Base-by-base conservation (phyloP, 1,140 invertebrate genomes). In the Neodiprion fabricii region DNA sequence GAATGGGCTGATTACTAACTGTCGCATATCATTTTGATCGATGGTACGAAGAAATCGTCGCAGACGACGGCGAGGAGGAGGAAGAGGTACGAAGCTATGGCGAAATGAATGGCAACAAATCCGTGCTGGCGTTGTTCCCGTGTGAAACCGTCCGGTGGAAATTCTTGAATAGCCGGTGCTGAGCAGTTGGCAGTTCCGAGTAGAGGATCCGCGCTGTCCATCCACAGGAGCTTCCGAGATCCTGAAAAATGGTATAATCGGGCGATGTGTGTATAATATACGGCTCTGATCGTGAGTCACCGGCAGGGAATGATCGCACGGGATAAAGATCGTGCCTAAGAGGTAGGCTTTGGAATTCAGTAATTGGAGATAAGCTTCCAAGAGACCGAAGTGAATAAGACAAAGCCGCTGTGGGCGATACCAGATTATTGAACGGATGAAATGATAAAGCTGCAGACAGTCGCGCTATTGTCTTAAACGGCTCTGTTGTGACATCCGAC, bases 41-140 rank as follows among this genome's bases (percentile, higher is more conserved):
- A 89, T 0, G 91, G 90, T 1, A 92, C 91, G 75, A 92, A 92
- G 77, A 89, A 91, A 65, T 90, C 89, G 80, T 92, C 91, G 79
- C 91, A 92, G 8, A 92, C 87, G 49, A 91, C 86, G 1, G 90
- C 91, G 7, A 92, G 79, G 8, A 90, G 77, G 8, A 91, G 77
- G 77, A 90, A 91, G 49, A 92, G 84, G 85, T 93, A 93, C 75
- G 89, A 84, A 7, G 90, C 89, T 4, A 91, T 80, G 11, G 91
- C 11, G 67, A 91, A 83, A 79, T 92, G 92, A 50, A 92, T 76
- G 28, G 88, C 74, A 66, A 92, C 84, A 50, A 85, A 89, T 66
- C 92, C 90, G 48, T 84, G 79, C 50, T 83, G 84, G 72, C 90
- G 79, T 77, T 90, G 81, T 11, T 81, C 72, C 17, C 85, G 82